Conservation (phyloP, 2,888 invertebrate species). For the Ypsolopha scabrella region DNA sequence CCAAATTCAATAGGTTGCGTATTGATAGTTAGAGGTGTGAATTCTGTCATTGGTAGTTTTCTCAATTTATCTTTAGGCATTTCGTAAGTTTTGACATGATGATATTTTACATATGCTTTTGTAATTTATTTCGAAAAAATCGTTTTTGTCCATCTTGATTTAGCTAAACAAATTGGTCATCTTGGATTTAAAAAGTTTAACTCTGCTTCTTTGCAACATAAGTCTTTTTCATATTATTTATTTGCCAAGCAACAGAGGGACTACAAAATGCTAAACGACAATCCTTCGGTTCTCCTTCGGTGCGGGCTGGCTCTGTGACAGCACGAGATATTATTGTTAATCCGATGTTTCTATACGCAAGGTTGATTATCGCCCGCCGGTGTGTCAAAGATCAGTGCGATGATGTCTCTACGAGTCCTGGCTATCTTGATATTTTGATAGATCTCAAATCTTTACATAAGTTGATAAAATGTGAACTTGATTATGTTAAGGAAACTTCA, state of each 20-base stretch:
- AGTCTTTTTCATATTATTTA: background rate
- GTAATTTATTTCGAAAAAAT: too few species aligned
- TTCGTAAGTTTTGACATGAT: too few species aligned
- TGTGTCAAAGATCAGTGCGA: constrained; percentile 9
- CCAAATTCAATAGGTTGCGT: background rate
- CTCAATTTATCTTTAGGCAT: too few species aligned
- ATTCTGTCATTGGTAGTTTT: too few species aligned
- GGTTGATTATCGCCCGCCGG: constrained; percentile 12
- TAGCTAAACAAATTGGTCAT: background rate
- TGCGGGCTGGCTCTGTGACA: constrained; percentile 13
- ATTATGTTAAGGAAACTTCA: too few species aligned
- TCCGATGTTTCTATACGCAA: constrained; percentile 17
- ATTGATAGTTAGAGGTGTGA: too few species aligned
- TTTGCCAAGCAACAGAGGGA: background rate
- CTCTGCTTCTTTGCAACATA: constrained; percentile 12
- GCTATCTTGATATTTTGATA: too few species aligned
- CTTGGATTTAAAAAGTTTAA: background rate
- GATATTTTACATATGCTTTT: too few species aligned
- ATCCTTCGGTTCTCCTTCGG: constrained; percentile 8
- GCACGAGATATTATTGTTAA: constrained; percentile 18
- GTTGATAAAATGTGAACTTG: too few species aligned
- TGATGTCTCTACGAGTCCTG: too few species aligned
- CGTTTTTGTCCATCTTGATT: too few species aligned
- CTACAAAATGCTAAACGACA: constrained; percentile 12
- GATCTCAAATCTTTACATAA: too few species aligned